These are phyloP conservation scores for Psammodynastes pulverulentus DNA, from an alignment of 2,113 vertebrate species.

Conservation along the genomic window DNA sequence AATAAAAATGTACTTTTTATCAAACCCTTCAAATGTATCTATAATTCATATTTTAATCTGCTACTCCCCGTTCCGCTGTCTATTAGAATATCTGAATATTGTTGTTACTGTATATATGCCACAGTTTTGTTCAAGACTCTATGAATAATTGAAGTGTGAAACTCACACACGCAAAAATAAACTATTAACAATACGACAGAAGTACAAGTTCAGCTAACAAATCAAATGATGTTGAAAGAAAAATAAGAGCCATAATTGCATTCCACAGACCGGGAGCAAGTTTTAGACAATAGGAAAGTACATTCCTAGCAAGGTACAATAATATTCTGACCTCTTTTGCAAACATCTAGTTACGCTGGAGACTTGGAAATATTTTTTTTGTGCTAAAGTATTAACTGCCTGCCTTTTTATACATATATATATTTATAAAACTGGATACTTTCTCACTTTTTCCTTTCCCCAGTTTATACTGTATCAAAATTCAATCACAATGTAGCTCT, in stretches of 20 bases:
- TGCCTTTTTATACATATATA: background rate
- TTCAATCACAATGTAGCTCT: background rate
- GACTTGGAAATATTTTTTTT: background rate
- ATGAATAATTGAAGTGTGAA: background rate
- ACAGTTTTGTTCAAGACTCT: background rate
- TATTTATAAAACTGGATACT: background rate
- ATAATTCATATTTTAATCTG: no score
- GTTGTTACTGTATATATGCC: background rate
- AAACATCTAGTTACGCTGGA: background rate
- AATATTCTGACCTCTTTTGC: background rate
- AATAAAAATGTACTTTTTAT: no score
- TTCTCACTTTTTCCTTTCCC: background rate
- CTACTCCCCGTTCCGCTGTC: background rate
- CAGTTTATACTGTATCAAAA: background rate
- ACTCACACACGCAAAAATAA: background rate
- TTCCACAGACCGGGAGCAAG: background rate
- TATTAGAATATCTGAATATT: background rate
- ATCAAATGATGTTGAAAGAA: background rate
- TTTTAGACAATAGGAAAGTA: background rate
- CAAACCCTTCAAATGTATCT: background rate
- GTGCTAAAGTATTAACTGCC: background rate
- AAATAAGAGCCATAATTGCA: background rate
- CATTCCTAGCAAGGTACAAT: background rate
- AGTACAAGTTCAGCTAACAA: background rate
- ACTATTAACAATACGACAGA: background rate